Conservation (phyloP, 2,888 invertebrate genomes). For the Noctua janthe region DNA sequence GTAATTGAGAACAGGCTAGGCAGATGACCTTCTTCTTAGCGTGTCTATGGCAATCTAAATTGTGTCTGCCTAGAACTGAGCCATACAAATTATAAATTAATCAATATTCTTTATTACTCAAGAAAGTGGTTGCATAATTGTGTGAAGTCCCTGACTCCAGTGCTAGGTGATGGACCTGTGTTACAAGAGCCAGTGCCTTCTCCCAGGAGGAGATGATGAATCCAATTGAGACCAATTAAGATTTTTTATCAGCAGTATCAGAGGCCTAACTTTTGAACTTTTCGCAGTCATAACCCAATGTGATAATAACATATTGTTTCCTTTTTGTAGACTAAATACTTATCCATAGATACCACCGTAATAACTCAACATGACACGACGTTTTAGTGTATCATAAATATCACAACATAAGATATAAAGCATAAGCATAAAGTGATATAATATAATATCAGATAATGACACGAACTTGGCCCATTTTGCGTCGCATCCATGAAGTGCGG, state of each 20-base stretch:
- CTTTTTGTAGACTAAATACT: background rate
- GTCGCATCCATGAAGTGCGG: slow-evolving; percentile 47
- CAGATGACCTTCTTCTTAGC: no score
- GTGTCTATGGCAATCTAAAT: no score
- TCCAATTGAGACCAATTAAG: background rate
- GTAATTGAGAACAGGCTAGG: no score
- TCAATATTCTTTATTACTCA: no score
- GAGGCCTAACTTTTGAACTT: background rate
- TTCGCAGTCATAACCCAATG: background rate
- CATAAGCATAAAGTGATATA: slow-evolving; percentile 40
- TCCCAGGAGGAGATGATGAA: background rate
- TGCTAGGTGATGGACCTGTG: no score
- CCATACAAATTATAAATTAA: no score
- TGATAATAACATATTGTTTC: background rate
- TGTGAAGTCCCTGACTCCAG: no score
- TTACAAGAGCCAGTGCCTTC: no score
- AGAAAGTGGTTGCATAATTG: no score
- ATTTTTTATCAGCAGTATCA: background rate
- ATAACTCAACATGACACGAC: slow-evolving; percentile 31
- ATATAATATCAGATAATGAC: slow-evolving; percentile 52
- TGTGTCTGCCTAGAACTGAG: no score
- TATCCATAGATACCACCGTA: background rate
- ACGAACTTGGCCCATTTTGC: slow-evolving; percentile 51
- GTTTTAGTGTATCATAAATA: slow-evolving; percentile 50
- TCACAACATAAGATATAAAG: slow-evolving; percentile 31